phyloP scores from a whole-genome alignment of 2,888 invertebrate genomes.

The Ormyrus thymus region DNA sequence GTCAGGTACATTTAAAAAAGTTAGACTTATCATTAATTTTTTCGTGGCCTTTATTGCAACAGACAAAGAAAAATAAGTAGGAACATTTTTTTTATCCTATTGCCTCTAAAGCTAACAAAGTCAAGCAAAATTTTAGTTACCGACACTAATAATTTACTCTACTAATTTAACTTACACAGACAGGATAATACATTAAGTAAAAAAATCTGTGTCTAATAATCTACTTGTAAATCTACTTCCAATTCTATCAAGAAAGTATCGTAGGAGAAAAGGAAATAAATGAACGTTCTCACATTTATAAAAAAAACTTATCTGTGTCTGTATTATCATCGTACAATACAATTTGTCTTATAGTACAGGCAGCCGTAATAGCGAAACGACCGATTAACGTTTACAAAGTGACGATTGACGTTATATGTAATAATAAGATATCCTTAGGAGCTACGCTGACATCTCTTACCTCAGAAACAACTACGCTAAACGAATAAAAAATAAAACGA shows the following conservation, averaged over 20 bases:
- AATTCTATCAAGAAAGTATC: background rate
- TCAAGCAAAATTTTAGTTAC: background rate
- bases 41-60: slow-evolving; percentile 30
- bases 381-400: slow-evolving; percentile 53
- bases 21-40: slow-evolving; percentile 9
- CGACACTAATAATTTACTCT: background rate
- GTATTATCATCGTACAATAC: slow-evolving; percentile 49
- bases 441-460: slow-evolving; percentile 41
- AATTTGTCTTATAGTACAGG: slow-evolving; percentile 48
- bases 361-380: slow-evolving; percentile 46
- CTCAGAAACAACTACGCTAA: slow-evolving; percentile 22
- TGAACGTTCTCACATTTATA: slow-evolving; percentile 31
- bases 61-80: slow-evolving; percentile 9
- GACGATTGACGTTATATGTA: slow-evolving; percentile 31
- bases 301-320: slow-evolving; percentile 51
- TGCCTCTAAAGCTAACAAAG: slow-evolving; percentile 4
- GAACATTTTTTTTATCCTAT: slow-evolving; percentile 17
- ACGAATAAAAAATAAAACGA: slow-evolving; percentile 44
- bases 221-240: no score
- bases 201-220: background rate
- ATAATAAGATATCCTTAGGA: slow-evolving; percentile 36
- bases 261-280: slow-evolving; percentile 8
- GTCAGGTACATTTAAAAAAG: slow-evolving; percentile 6
- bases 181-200: background rate
- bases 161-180: background rate